These are phyloP conservation scores for Aurelia sp. DNA, from an alignment of 30 jellyfish, hydroid and myxozoan species.

Conservation along the genomic window DNA sequence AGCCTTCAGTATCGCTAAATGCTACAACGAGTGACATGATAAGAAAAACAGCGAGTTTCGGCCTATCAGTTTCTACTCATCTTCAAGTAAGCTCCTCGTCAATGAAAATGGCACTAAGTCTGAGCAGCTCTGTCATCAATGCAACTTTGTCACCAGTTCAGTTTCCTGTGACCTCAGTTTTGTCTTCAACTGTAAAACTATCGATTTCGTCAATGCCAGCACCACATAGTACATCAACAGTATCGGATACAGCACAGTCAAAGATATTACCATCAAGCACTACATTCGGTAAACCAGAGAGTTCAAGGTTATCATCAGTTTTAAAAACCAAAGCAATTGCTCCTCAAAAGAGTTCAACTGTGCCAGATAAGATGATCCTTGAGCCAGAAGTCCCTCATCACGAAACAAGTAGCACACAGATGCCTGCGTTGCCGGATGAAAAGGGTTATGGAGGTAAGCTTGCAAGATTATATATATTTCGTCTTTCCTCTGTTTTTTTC, in stretches of 20 bases:
- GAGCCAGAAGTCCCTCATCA: neutral
- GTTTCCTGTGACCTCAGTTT: conserved; percentile 32
- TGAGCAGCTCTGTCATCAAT: neutral
- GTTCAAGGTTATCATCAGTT: neutral
- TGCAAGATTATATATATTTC: too few relatives aligned
- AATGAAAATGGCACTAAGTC: neutral
- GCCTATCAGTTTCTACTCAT: neutral
- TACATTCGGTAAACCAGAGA: neutral
- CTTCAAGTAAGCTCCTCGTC: neutral
- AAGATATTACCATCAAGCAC: conserved; percentile 14
- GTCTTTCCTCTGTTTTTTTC: too few relatives aligned
- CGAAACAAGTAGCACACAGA: neutral
- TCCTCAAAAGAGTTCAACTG: neutral
- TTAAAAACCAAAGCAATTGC: conserved; percentile 8
- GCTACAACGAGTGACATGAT: neutral
- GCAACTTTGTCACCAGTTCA: neutral
- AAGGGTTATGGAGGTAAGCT: conserved; percentile 38
- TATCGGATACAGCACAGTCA: conserved; percentile 33
- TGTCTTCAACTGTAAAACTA: conserved; percentile 14
- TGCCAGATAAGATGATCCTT: neutral
- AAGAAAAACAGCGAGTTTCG: neutral
- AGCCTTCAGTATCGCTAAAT: neutral
- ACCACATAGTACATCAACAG: conserved; percentile 25
- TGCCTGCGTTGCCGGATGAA: conserved; percentile 65
- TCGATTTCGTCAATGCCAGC: conserved; percentile 32